phyloP scores from a whole-genome alignment of 2,113 vertebrate species.

The Carettochelys insculpta region DNA sequence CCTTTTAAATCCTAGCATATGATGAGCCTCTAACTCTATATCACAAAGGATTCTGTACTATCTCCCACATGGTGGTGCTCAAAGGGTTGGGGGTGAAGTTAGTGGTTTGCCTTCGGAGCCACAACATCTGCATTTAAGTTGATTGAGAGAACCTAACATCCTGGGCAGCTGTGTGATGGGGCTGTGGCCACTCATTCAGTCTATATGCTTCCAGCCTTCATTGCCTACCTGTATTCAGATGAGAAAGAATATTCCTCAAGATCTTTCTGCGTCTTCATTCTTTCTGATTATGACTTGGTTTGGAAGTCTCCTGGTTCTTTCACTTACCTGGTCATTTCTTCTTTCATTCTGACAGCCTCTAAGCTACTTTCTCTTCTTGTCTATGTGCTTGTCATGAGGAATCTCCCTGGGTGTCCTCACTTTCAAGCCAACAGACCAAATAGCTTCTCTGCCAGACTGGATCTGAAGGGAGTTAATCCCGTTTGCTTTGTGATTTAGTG shows the following conservation, averaged over 20 bases:
- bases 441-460: background rate
- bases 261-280: background rate
- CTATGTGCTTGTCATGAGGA: background rate
- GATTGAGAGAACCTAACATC: background rate
- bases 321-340: background rate
- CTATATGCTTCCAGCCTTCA: background rate
- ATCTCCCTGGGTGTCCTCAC: background rate
- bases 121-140: background rate
- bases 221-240: background rate
- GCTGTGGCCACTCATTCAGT: background rate
- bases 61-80: background rate
- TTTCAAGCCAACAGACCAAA: background rate
- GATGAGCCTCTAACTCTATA: background rate
- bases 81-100: background rate
- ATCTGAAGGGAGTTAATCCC: background rate
- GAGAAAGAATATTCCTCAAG: accelerated
- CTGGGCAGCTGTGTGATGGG: background rate
- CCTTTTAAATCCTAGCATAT: background rate
- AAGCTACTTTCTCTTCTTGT: background rate
- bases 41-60: background rate
- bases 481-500: background rate
- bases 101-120: background rate
- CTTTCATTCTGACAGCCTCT: background rate
- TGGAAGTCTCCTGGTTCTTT: background rate
- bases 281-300: background rate